A percentile compares a stretch with the other conserved stretches of the same genome.
Conservation (phyloP, 1,140 invertebrate species). For the Apolygus lucorum region DNA sequence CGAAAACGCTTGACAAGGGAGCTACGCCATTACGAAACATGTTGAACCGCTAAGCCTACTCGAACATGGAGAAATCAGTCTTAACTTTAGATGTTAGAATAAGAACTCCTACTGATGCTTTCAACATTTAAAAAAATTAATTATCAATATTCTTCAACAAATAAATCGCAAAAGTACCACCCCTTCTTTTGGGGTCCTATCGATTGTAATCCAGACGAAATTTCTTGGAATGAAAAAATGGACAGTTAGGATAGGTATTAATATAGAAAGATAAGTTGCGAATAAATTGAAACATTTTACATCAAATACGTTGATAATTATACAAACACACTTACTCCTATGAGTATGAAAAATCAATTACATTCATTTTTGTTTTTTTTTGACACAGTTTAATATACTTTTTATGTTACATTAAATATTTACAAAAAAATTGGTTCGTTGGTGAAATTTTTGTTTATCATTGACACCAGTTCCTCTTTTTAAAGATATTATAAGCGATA, state of each 20-base stretch:
- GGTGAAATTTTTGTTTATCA: slow-evolving; percentile 8
- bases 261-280: no score
- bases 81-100: neutral
- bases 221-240: no score
- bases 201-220: no score
- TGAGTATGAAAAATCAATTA: slow-evolving; percentile 26
- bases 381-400: slow-evolving; percentile 23
- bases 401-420: slow-evolving; percentile 26
- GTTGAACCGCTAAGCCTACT: neutral
- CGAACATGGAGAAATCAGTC: neutral
- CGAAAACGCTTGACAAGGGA: no score
- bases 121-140: no score
- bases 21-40: no score
- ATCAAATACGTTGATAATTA: slow-evolving; percentile 12
- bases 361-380: no score
- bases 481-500: slow-evolving; percentile 2
- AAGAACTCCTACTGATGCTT: no score
- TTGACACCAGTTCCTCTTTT: slow-evolving; percentile 13
- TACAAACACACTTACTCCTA: slow-evolving; percentile 22
- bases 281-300: slow-evolving; percentile 28
- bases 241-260: no score
- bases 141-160: no score
- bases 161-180: no score
- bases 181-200: no score
- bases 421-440: slow-evolving; percentile 26